Conservation (phyloP, 2,797 vertebrate species). For the Chaenodraco wilsoni region DNA sequence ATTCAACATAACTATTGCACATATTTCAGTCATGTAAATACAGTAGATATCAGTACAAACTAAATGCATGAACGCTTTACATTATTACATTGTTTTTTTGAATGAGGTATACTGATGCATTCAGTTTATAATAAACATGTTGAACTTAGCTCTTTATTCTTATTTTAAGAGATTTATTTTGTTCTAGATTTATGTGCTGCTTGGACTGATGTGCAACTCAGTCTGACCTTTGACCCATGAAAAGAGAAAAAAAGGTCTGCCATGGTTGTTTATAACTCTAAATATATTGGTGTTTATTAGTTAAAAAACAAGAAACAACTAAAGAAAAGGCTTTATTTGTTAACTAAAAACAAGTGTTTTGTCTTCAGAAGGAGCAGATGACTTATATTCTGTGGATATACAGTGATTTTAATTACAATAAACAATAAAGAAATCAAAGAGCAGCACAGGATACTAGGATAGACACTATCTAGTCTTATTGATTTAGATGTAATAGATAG, state of each 20-base stretch:
- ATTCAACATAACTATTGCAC: constrained; percentile 22
- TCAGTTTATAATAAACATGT: background rate
- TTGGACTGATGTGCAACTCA: background rate
- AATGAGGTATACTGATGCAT: background rate
- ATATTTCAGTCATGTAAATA: constrained; percentile 13
- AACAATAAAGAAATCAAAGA: no score
- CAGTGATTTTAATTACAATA: background rate
- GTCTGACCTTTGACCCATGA: constrained; percentile 14
- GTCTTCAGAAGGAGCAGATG: background rate
- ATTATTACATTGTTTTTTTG: background rate
- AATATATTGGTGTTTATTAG: background rate
- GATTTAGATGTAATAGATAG: no score
- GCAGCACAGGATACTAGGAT: no score
- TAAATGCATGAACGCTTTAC: background rate
- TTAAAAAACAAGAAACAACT: no score
- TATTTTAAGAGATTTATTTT: background rate
- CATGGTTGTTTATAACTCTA: no score
- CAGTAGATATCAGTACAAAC: background rate
- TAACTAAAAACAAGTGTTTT: background rate
- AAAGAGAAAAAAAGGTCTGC: no score
- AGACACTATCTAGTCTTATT: no score
- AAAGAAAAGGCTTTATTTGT: background rate
- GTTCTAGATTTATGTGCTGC: background rate
- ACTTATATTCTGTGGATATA: constrained; percentile 16
- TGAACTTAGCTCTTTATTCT: background rate